Conservation (phyloP, 2,113 vertebrate genomes). For the Sakesphorus luctuosus region DNA sequence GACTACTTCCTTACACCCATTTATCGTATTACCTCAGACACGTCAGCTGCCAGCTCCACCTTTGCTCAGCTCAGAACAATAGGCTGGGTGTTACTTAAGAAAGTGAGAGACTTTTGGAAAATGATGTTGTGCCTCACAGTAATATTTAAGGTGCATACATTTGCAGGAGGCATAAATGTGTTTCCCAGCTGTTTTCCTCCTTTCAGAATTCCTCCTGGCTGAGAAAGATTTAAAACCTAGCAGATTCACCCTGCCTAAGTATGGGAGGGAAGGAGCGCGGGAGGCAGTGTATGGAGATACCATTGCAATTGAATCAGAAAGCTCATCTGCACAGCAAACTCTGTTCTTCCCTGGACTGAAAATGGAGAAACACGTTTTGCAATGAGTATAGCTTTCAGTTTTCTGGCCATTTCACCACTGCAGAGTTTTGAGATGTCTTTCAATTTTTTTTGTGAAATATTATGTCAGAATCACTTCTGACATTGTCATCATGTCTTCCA, state of each 20-base stretch:
- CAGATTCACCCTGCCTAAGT: not conserved
- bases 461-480: not conserved
- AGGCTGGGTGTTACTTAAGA: conserved; percentile 66
- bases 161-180: conserved; percentile 56
- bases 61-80: conserved; percentile 54
- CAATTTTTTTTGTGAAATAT: not conserved
- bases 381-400: not conserved
- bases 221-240: conserved; percentile 42
- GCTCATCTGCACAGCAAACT: not conserved
- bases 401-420: not conserved
- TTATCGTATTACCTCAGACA: conserved; percentile 60
- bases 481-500: not conserved
- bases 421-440: not conserved
- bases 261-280: not conserved
- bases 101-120: conserved; percentile 70
- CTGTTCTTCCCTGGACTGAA: not conserved
- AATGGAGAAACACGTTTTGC: not conserved
- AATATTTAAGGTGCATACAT: conserved; percentile 22
- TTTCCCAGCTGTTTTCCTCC: conserved; percentile 61
- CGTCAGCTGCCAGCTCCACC: conserved; percentile 70
- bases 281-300: not conserved
- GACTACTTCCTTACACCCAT: conserved; percentile 70
- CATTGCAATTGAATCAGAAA: not conserved
- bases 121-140: not conserved
- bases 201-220: conserved; percentile 22